Base-by-base conservation (phyloP, 2,113 vertebrate species). In the Istiophorus platypterus region DNA sequence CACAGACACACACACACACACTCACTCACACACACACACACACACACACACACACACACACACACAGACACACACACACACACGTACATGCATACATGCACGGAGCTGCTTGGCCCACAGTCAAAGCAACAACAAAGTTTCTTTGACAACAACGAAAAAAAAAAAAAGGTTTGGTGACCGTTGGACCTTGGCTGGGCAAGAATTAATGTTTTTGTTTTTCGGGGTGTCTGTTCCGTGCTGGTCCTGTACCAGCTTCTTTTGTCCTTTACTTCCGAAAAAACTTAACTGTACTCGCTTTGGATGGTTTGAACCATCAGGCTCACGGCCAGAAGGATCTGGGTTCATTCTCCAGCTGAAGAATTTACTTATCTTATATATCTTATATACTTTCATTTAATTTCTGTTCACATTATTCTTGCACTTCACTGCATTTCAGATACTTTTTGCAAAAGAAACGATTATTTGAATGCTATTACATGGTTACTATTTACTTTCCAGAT, bases 161-260 rank as follows among this genome's bases (percentile, higher is more conserved):
- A 34, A 86, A 56, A 88, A 83, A 74, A 77, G 8, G 22, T 86
- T 72, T 37, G 71, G 71, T 76, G 78, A 64, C 64, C 41, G 39
- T 74, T 91, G 85, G 63, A 66, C 66, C 17, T 83, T 2, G 15
- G 45, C 62, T 71, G 65, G 26, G 51, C 13, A 54, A 74, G 64
- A 82, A 86, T 76, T 45, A 22, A 76, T 68, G 62, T 11, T 80
- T 76, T 77, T 82, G 47, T 81, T 76, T 72, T 82, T 54, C 22
- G 10, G 72, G 31, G 34, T 77, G 27, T 70, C 66, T 22, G 72
- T 27, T 2, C 27, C 59, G 54, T 5, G 10, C 22, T 22, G 24
- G 22, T 66, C 61, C 22, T 24, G 42, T 37, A 31, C 52, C 24
- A 29, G 22, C 22, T 58, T 11, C 26, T 57, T 15, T 76, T n/a